phyloP scores from a whole-genome alignment of 2,113 vertebrate species.

The Heterotilapia buettikoferi region DNA sequence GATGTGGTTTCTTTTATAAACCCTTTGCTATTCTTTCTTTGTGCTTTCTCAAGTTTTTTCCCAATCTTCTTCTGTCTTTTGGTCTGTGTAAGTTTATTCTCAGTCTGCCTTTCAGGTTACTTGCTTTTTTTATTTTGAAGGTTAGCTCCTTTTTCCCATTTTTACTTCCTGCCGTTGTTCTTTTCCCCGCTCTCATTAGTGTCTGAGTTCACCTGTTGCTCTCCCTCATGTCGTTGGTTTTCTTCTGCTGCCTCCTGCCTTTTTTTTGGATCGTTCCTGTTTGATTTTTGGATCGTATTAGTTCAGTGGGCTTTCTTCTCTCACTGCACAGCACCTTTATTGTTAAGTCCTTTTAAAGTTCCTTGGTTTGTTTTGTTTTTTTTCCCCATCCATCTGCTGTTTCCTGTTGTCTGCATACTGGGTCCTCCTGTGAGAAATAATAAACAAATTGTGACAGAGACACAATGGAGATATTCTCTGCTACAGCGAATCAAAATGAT shows the following conservation, averaged over 20 bases:
- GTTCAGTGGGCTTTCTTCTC: neutral
- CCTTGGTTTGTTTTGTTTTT: neutral
- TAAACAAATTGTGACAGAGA: neutral
- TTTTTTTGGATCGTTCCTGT: neutral
- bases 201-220: neutral
- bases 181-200: neutral
- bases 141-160: neutral
- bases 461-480: neutral
- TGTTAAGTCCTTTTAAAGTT: neutral
- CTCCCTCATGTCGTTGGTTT: neutral
- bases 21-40: neutral
- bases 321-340: neutral
- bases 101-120: neutral
- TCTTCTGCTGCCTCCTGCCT: neutral
- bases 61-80: neutral
- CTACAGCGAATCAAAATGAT: neutral
- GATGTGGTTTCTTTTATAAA: neutral
- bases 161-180: neutral
- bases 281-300: neutral
- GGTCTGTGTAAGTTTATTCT: neutral
- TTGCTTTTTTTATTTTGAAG: neutral
- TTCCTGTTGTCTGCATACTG: neutral
- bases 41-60: fast-evolving
- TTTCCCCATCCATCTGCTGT: neutral
- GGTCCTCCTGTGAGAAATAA: neutral